Conservation (phyloP, 2,888 invertebrate species). For the Marronus borbonicus region DNA sequence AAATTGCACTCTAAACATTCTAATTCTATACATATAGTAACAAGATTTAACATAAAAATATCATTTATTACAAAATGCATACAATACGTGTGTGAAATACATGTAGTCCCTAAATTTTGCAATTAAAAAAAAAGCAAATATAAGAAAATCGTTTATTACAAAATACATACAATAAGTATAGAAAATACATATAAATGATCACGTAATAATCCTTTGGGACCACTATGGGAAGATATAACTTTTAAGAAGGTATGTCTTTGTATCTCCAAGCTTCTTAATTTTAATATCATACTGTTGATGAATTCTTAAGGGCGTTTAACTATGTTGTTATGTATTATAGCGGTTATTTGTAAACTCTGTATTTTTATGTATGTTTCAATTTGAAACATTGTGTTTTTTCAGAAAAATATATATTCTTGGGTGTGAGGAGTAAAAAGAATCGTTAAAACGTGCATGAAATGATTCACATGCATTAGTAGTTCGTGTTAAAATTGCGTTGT, state of each 20-base stretch:
- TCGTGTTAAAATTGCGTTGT: constrained; percentile 15
- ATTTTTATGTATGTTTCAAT: constrained; percentile 27
- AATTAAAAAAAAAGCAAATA: too few species aligned
- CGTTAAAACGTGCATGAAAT: constrained; percentile 23
- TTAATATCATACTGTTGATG: constrained; percentile 29
- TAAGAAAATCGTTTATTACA: too few species aligned
- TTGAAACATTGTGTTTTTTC: constrained; percentile 5
- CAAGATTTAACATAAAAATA: constrained; percentile 6
- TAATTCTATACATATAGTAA: constrained; percentile 5
- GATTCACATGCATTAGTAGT: constrained; percentile 20
- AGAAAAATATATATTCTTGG: constrained; percentile 17
- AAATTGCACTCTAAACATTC: constrained; percentile 15
- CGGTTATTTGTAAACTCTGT: constrained; percentile 11
- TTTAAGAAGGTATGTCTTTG: constrained; percentile 13
- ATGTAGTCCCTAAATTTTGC: neutral
- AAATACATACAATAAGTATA: too few species aligned
- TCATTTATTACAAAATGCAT: neutral
- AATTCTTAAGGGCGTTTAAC: constrained; percentile 21
- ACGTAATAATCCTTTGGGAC: constrained; percentile 1
- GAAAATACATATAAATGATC: neutral
- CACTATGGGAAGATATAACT: constrained; percentile 12
- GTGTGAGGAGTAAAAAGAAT: constrained; percentile 27
- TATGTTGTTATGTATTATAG: constrained; percentile 18
- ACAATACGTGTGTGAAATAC: neutral
- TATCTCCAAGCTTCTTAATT: constrained; percentile 25